Base-by-base conservation (phyloP, 2,797 vertebrate genomes). In the Natrix natrix region DNA sequence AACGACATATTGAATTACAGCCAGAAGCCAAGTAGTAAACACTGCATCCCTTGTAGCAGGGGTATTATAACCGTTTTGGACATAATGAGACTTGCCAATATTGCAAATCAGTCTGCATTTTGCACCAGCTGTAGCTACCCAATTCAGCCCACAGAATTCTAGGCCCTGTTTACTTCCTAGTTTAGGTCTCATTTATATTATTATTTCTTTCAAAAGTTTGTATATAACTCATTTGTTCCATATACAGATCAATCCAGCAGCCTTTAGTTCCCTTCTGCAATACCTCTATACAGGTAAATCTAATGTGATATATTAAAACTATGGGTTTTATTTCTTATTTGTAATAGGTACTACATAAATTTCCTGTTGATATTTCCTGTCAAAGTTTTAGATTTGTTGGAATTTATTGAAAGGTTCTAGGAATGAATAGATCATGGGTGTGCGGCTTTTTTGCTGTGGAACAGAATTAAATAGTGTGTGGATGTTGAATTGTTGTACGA, bases 231-330 rank as follows among this genome's bases (percentile, higher is more conserved):
- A 90, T 89, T 92, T 55, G 28, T 95, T 86, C 78, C 94, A 95
- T 95, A 48, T 98, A 94, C 96, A 99, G 99, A 98, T 99, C 63
- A 99, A 99, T 93, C 98, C 99, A 57, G 98, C 99, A 95, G 99
- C 99, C 8, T 99, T 99, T 94, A 98, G 98, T 91, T 98, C 99
- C 91, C 98, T 99, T 92, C 96, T 99, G 96, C 99, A 99, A 95
- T 99, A 99, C 96, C 97, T 99, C 3, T 99, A 99, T 94, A 99
- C 99, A 97, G 99, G 99, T 99, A 97, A 97, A 96, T 95, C 32
- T 93, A 52, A 37, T 86, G 32, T 52, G 16, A 26, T 63, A 7
- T 89, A n/a, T 86, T 61, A 86, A 13, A 54, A 32, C 32, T 24
- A 22, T 91, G 56, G 20, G n/a, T 48, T 88, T 52, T 20, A 83